These are phyloP conservation scores for Eurosta solidaginis DNA, from an alignment of 1,140 invertebrate species.

Conservation along the genomic window DNA sequence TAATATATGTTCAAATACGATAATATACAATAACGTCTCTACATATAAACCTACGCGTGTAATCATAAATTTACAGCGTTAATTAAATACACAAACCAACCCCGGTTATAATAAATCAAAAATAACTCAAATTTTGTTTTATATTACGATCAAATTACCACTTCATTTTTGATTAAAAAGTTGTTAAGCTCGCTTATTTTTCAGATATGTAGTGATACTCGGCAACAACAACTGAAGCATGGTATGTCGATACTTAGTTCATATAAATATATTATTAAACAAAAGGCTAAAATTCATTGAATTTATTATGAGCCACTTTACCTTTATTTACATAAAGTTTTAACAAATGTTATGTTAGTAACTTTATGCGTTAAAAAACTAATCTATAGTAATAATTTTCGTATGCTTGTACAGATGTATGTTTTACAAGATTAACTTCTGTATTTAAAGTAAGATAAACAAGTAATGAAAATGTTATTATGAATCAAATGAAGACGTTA, in stretches of 20 bases:
- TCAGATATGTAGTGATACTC: no score
- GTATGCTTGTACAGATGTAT: no score
- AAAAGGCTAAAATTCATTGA: neutral
- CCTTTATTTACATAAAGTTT: neutral
- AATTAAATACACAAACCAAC: neutral
- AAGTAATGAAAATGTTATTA: no score
- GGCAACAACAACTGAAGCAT: no score
- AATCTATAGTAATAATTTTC: no score
- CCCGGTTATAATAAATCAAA: constrained; percentile 25
- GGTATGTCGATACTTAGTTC: no score
- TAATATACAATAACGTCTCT: neutral
- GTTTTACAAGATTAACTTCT: no score
- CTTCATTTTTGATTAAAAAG: constrained; percentile 21
- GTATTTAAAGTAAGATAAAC: no score
- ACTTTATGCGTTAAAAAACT: neutral
- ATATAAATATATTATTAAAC: no score
- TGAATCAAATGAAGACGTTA: no score
- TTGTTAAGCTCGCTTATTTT: no score
- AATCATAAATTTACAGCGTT: neutral
- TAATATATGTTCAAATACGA: neutral
- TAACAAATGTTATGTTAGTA: neutral
- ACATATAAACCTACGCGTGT: neutral
- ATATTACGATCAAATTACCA: constrained; percentile 6
- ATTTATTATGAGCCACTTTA: constrained; percentile 2
- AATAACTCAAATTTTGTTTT: neutral